Evolutionary conservation across 2,888 invertebrate genomes (phyloP).

Genomic region (Scaptomyza caliginosa): DNA sequence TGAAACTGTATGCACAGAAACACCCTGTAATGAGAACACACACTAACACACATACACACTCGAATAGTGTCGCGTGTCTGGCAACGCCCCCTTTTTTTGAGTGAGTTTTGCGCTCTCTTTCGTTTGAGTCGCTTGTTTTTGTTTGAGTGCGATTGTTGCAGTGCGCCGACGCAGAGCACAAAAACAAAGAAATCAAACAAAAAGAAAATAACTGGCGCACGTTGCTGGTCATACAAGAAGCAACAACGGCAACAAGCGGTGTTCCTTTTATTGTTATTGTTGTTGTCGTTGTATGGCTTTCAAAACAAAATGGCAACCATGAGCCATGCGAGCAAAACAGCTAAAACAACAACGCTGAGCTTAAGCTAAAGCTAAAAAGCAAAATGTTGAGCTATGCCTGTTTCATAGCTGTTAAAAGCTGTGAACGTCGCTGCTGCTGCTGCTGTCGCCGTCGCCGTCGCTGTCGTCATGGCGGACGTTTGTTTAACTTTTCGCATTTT

Average conservation of each 20-base stretch:
- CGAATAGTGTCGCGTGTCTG: conserved; percentile 31
- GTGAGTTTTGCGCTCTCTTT: conserved; percentile 43
- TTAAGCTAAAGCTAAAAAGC: conserved; percentile 22
- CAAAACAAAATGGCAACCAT: conserved; percentile 80
- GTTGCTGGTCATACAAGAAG: conserved; percentile 56
- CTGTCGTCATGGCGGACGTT: conserved; percentile 57
- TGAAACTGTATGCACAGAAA: conserved; percentile 51
- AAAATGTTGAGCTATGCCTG: conserved; percentile 72
- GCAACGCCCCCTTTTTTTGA: conserved; percentile 51
- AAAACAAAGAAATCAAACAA: conserved; percentile 44
- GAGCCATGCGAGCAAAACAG: conserved; percentile 41
- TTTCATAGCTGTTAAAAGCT: conserved; percentile 60
- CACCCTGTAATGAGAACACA: conserved; percentile 59
- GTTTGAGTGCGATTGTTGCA: conserved; percentile 31
- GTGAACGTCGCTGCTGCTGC: conserved; percentile 11
- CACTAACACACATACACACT: not conserved
- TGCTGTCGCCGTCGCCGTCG: conserved; percentile 8
- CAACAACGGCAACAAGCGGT: conserved; percentile 53
- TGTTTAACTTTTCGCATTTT: conserved; percentile 80
- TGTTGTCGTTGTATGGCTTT: conserved; percentile 57
- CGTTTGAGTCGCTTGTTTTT: conserved; percentile 26
- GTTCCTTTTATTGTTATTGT: conserved; percentile 33
- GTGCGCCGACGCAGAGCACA: conserved; percentile 64
- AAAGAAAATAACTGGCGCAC: conserved; percentile 49
- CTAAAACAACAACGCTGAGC: conserved; percentile 19